Evolutionary conservation across 1,140 invertebrate genomes (phyloP).

Genomic region (Drosophila nannoptera): DNA sequence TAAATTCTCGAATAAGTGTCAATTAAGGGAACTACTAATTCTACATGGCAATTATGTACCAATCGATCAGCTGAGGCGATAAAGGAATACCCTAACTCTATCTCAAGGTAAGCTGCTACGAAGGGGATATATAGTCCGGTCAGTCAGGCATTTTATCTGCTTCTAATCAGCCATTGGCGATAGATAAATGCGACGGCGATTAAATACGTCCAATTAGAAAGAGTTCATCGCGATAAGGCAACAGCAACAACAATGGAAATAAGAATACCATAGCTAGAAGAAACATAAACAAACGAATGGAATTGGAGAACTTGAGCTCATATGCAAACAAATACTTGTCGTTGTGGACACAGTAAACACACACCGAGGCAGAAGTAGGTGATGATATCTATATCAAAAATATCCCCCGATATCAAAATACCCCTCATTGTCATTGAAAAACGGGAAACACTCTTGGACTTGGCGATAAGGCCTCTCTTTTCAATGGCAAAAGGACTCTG

Average conservation of each 20-base stretch:
- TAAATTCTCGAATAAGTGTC: constrained; percentile 1
- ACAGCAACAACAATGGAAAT: neutral
- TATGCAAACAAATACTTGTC: constrained; percentile 18
- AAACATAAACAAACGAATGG: constrained; percentile 9
- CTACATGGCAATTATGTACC: too few relatives aligned
- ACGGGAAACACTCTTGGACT: too few relatives aligned
- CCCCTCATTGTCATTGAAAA: too few relatives aligned
- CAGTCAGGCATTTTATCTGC: neutral
- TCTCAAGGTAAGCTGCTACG: neutral
- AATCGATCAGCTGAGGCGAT: neutral
- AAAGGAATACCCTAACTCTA: constrained; percentile 9
- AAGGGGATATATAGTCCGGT: too few relatives aligned
- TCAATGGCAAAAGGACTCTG: too few relatives aligned
- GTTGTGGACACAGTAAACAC: too few relatives aligned
- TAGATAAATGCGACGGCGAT: constrained; percentile 6
- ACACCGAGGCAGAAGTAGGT: too few relatives aligned
- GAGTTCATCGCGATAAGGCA: constrained; percentile 1
- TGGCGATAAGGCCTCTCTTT: too few relatives aligned
- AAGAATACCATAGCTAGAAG: neutral
- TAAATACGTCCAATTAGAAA: too few relatives aligned
- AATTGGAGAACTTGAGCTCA: constrained; percentile 20
- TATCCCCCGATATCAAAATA: too few relatives aligned
- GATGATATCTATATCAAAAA: too few relatives aligned
- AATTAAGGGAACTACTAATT: neutral
- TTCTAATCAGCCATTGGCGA: constrained; percentile 24